Base-by-base conservation (phyloP, 2,113 vertebrate genomes). In the Cavia aperea region DNA sequence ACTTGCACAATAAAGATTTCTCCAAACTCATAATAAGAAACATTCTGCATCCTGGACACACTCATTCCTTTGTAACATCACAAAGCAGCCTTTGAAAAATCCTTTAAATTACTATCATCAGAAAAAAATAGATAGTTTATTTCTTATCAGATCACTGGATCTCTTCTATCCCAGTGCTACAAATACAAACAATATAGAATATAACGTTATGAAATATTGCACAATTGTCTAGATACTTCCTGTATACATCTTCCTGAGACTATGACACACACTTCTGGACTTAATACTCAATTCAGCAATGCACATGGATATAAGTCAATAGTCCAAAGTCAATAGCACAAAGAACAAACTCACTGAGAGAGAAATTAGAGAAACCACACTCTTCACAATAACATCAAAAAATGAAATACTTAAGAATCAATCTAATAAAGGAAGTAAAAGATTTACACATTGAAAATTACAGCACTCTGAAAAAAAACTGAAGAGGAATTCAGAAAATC, bases 81-180 rank as follows among this genome's bases (percentile, higher is more conserved):
- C n/a, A 77, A 91, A 63, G 65, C 10, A 86, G 81, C 10, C 70
- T 94, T 36, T 90, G 26, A 77, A 77, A 93, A 91, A 77, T 51
- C 5, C 19, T 91, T 86, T 51, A 11, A 58, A n/a, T 70, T 51
- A 77, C 36, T 63, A 56, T 18, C 46, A 77, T 79, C 33, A 89
- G 46, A 94, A 46, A 92, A 81, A 93, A 77, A 77, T n/a, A 8
- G 62, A 88, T 86, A 58, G 33, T 8, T 88, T 51, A 81, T 94
- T 93, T 95, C 75, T 78, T 33, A 51, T 4, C 19, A 7, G 29
- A 21, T 90, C 14, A 88, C 10, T 36, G 12, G 49, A 49, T 92
- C 7, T 75, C 12, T 26, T 8, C 31, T 14, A 89, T 62, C 36
- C 26, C 49, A 78, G 24, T 4, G 10, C 13, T 66, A 81, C 46